These are phyloP conservation scores for Pseudococcus jackbeardsleyi DNA, from an alignment of 2,888 invertebrate genomes.

Conservation along the genomic window DNA sequence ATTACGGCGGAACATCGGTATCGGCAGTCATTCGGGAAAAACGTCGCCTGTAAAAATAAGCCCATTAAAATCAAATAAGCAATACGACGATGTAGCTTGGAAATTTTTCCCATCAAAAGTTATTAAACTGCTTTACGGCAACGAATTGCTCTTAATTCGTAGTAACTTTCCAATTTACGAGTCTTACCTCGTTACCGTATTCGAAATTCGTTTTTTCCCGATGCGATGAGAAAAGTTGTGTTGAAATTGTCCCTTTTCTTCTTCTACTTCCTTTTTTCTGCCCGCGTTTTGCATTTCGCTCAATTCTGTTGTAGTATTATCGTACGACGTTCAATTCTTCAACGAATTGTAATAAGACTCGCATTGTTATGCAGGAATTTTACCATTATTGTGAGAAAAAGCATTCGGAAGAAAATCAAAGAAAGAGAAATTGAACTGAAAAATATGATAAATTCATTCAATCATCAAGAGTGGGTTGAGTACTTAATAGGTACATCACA, in stretches of 20 bases:
- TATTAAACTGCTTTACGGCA: slow-evolving; percentile 63
- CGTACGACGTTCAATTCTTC: not conserved
- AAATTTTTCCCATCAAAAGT: slow-evolving; percentile 64
- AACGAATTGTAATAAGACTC: not conserved
- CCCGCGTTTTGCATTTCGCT: not conserved
- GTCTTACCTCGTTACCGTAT: slow-evolving; percentile 62
- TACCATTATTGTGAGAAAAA: not conserved
- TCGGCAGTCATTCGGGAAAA: slow-evolving; percentile 64
- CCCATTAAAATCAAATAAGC: slow-evolving; percentile 65
- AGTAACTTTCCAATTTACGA: slow-evolving; percentile 64
- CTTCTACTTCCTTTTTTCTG: not conserved
- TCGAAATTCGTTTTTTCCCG: slow-evolving; percentile 62
- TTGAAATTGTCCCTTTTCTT: not conserved
- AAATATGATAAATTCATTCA: no score
- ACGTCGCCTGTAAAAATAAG: slow-evolving; percentile 63
- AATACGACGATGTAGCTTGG: slow-evolving; percentile 61
- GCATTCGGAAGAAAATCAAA: no score
- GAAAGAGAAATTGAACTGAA: no score
- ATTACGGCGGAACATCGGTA: slow-evolving; percentile 55
- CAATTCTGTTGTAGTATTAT: not conserved
- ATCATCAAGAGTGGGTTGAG: no score
- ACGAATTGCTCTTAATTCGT: slow-evolving; percentile 64
- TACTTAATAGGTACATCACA: no score
- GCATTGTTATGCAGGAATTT: not conserved
- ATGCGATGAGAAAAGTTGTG: slow-evolving; percentile 58